These are phyloP conservation scores for Hirtodrosophila duncani DNA, from an alignment of 2,888 invertebrate species.

Conservation along the genomic window DNA sequence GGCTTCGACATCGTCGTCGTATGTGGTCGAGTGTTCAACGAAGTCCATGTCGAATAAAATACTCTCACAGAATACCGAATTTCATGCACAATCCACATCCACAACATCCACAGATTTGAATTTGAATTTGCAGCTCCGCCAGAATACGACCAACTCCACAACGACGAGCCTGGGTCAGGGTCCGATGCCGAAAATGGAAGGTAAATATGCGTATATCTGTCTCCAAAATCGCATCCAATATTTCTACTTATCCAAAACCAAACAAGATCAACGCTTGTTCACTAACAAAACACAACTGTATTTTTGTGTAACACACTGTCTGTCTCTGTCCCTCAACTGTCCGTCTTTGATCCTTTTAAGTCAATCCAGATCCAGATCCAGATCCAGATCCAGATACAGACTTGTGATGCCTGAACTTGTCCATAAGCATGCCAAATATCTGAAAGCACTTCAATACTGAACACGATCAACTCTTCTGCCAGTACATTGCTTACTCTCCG, in stretches of 20 bases:
- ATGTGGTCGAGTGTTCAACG: slow-evolving; percentile 56
- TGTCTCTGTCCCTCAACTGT: background rate
- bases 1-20: slow-evolving; percentile 32
- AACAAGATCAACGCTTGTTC: slow-evolving; percentile 8
- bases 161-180: slow-evolving; percentile 26
- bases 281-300: background rate
- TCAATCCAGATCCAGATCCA: too few relatives aligned
- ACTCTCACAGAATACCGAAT: slow-evolving; percentile 50
- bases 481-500: too few relatives aligned
- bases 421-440: too few relatives aligned
- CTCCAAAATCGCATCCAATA: slow-evolving; percentile 11
- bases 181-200: slow-evolving; percentile 54
- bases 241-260: slow-evolving; percentile 3
- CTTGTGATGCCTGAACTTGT: too few relatives aligned
- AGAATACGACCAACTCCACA: slow-evolving; percentile 48
- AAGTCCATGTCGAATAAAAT: slow-evolving; percentile 49
- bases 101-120: slow-evolving; percentile 68
- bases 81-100: slow-evolving; percentile 63
- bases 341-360: background rate
- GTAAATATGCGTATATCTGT: slow-evolving; percentile 60
- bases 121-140: slow-evolving; percentile 70
- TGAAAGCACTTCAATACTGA: too few relatives aligned
- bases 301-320: background rate
- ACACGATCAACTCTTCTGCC: too few relatives aligned
- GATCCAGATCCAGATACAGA: too few relatives aligned